Conservation (phyloP, 1,140 invertebrate species). For the Halyomorpha halys region DNA sequence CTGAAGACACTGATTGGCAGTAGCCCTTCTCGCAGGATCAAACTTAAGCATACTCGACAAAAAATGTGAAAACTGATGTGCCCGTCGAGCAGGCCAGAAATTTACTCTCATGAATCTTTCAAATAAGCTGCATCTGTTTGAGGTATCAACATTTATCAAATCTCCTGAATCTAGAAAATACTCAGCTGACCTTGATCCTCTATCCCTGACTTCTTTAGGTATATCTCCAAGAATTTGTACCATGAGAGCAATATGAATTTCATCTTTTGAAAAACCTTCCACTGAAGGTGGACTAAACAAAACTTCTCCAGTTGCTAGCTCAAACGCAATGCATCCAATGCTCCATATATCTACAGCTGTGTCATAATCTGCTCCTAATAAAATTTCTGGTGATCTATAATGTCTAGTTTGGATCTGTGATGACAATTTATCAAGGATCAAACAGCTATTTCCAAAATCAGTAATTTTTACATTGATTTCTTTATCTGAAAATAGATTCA, state of each 20-base stretch:
- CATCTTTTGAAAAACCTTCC: conserved; percentile 44
- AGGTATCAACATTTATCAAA: conserved; percentile 50
- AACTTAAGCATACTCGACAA: conserved; percentile 59
- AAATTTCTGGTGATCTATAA: conserved; percentile 58
- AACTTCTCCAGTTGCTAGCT: conserved; percentile 63
- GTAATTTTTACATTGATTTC: conserved; percentile 46
- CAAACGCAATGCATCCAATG: conserved; percentile 66
- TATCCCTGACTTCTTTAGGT: conserved; percentile 47
- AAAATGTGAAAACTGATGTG: conserved; percentile 52
- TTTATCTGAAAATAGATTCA: conserved; percentile 46
- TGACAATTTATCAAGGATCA: conserved; percentile 59
- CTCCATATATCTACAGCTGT: conserved; percentile 64
- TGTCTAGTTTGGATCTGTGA: conserved; percentile 66
- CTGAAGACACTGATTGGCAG: conserved; percentile 48
- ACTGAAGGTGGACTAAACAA: conserved; percentile 62
- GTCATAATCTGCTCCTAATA: conserved; percentile 57
- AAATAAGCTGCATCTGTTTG: conserved; percentile 56
- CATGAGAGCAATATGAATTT: conserved; percentile 64
- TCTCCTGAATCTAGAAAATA: conserved; percentile 58
- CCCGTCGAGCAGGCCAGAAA: conserved; percentile 49
- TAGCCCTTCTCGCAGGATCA: conserved; percentile 48
- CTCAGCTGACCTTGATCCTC: conserved; percentile 54
- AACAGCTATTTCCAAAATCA: conserved; percentile 63
- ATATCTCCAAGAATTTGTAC: conserved; percentile 60
- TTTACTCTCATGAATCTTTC: conserved; percentile 60